These are phyloP conservation scores for Julus scandinavius DNA, from an alignment of 2,888 invertebrate species.

Conservation along the genomic window DNA sequence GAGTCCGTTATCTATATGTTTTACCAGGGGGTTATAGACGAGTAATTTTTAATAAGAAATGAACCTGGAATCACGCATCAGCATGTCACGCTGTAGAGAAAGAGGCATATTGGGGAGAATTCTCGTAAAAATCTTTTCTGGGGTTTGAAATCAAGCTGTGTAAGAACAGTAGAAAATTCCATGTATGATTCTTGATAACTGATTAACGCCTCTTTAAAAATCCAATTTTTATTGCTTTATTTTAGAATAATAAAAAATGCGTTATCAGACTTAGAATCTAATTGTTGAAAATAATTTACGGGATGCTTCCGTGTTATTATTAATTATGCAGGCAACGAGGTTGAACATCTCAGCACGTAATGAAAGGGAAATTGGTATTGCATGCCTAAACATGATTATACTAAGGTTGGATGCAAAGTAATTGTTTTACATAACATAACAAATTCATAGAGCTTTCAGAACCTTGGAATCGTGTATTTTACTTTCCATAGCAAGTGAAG, in stretches of 20 bases:
- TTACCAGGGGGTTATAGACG: background rate
- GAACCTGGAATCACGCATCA: background rate
- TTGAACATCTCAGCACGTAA: background rate
- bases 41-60: background rate
- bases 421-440: too few relatives aligned
- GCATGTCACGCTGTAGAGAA: background rate
- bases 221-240: background rate
- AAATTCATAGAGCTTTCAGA: too few relatives aligned
- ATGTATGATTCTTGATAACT: background rate
- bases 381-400: background rate
- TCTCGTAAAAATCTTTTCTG: background rate
- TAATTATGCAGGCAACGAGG: background rate
- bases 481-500: too few relatives aligned
- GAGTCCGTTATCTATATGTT: background rate
- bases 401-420: too few relatives aligned
- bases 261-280: background rate
- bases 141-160: background rate
- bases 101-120: background rate
- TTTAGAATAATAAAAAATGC: background rate
- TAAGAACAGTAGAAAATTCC: background rate
- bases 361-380: background rate
- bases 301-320: background rate
- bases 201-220: background rate
- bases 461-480: too few relatives aligned
- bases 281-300: background rate